phyloP scores from a whole-genome alignment of 2,888 invertebrate genomes.

The Drosophila mulleri region DNA sequence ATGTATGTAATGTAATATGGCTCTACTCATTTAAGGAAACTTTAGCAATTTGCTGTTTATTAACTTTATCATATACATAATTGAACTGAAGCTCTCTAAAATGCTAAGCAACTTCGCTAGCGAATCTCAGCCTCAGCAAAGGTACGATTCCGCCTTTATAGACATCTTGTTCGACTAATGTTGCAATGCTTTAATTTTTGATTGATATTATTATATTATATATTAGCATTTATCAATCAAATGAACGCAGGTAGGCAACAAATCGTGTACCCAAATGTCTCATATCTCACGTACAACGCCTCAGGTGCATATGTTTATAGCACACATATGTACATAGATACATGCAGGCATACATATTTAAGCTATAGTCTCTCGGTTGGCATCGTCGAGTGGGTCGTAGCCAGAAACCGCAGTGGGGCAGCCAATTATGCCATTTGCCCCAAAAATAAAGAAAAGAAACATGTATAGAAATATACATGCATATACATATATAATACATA shows the following conservation, averaged over 20 bases:
- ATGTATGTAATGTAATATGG: too few species aligned
- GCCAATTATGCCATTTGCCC: conserved; percentile 78
- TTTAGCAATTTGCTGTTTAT: too few species aligned
- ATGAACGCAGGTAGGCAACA: conserved; percentile 10
- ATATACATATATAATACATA: neutral
- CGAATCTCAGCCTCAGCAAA: neutral
- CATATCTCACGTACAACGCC: conserved; percentile 44
- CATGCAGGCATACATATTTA: too few species aligned
- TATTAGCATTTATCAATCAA: conserved; percentile 70
- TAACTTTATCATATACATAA: too few species aligned
- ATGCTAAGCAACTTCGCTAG: too few species aligned
- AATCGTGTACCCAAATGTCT: conserved; percentile 34
- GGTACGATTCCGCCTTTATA: neutral
- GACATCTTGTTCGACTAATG: conserved; percentile 1
- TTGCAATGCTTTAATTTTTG: conserved; percentile 41
- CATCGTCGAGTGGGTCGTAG: conserved; percentile 37
- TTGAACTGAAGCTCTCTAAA: neutral
- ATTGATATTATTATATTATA: conserved; percentile 54
- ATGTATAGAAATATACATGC: conserved; percentile 9
- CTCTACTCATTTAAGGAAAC: too few species aligned
- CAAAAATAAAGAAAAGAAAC: conserved; percentile 53
- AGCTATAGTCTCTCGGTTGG: neutral
- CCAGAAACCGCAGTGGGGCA: conserved; percentile 52
- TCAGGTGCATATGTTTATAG: neutral
- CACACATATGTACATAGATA: neutral